Conservation (phyloP, 64 coral and sea anemone genomes). For the Cladopsammia gracilis region DNA sequence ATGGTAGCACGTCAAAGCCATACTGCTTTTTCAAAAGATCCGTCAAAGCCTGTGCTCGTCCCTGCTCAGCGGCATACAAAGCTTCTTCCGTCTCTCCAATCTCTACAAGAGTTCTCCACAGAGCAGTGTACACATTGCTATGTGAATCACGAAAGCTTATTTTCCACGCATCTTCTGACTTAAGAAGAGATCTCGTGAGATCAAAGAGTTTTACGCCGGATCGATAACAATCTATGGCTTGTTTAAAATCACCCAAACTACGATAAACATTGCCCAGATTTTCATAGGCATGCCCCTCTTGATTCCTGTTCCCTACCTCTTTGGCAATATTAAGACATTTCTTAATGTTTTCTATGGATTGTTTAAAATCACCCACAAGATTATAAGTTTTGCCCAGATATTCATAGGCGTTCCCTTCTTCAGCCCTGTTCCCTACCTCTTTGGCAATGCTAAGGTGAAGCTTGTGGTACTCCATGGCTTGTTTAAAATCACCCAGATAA, state of each 20-base stretch:
- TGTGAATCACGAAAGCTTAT: neutral
- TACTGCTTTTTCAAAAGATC: constrained; percentile 19
- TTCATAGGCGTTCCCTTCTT: too few species aligned
- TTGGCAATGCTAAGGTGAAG: too few species aligned
- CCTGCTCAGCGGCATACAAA: constrained; percentile 24
- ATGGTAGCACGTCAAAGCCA: neutral
- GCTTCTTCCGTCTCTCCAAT: constrained; percentile 13
- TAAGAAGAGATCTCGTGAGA: neutral
- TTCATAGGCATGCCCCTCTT: too few species aligned
- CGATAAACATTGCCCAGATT: too few species aligned
- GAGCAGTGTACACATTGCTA: neutral
- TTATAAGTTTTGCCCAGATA: too few species aligned
- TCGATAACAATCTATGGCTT: neutral
- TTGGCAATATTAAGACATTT: too few species aligned
- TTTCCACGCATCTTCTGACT: neutral
- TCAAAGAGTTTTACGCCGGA: neutral
- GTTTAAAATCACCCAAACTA: neutral
- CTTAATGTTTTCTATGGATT: too few species aligned
- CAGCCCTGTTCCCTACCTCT: too few species aligned
- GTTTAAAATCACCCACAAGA: too few species aligned
- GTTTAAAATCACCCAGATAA: too few species aligned
- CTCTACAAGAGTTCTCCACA: neutral
- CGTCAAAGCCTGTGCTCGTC: neutral
- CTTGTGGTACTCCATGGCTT: too few species aligned
- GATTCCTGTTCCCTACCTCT: too few species aligned